Percentiles rank a stretch among this genome's conserved stretches.
phyloP scores from a whole-genome alignment of 2,797 vertebrate species.

The Alcedo atthis region DNA sequence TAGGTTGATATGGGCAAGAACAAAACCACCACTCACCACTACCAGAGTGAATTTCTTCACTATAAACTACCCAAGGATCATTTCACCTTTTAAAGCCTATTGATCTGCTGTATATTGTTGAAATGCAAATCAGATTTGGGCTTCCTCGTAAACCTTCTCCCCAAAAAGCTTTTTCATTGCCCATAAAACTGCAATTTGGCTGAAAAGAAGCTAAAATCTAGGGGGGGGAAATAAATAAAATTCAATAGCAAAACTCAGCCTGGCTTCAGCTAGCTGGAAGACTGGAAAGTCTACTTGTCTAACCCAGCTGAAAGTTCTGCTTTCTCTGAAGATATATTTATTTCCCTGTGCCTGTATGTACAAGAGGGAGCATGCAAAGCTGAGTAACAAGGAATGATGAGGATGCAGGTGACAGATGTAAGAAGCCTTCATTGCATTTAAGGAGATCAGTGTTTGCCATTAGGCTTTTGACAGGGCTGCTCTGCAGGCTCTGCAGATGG shows the following conservation, averaged over 20 bases:
- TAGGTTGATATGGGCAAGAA: neutral
- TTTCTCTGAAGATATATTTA: neutral
- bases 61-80: neutral
- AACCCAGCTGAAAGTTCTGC: neutral
- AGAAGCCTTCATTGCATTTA: neutral
- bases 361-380: neutral
- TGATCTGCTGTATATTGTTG: constrained; percentile 5
- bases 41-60: neutral
- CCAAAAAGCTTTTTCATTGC: neutral
- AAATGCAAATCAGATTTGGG: constrained; percentile 13
- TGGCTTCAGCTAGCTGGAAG: neutral
- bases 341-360: neutral
- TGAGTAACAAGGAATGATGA: neutral
- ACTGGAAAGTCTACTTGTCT: neutral
- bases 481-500: neutral
- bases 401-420: neutral
- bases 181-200: neutral
- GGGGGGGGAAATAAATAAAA: neutral
- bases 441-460: neutral
- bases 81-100: constrained; percentile 32
- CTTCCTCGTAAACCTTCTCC: neutral
- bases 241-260: neutral
- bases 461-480: neutral
- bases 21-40: neutral
- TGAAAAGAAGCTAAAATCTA: neutral